These are phyloP conservation scores for Apostichopus leukothele DNA, from an alignment of 53 echinoderm and acorn worm genomes.

Conservation along the genomic window DNA sequence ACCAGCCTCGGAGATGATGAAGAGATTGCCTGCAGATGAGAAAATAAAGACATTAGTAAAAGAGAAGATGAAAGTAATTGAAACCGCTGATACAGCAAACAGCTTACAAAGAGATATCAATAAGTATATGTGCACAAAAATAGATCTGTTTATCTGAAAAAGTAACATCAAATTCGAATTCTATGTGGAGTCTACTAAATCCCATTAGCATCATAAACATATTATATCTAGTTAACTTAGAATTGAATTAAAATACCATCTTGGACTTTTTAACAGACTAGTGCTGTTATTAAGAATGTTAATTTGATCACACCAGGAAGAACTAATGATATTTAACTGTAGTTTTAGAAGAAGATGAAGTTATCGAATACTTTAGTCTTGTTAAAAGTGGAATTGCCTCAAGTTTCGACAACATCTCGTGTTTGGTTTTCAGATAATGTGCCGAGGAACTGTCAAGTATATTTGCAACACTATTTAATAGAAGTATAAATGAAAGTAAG, in stretches of 20 bases:
- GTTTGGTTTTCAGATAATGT: neutral
- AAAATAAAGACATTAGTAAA: neutral
- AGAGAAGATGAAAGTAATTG: too few relatives aligned
- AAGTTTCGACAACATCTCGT: neutral
- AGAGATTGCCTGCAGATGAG: neutral
- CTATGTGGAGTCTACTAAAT: neutral
- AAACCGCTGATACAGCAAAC: too few relatives aligned
- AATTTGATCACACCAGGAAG: neutral
- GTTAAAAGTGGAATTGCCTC: constrained; percentile 6
- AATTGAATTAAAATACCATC: neutral
- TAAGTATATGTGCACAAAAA: neutral
- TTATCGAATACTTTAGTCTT: neutral
- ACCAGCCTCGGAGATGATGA: neutral
- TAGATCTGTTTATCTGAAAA: neutral
- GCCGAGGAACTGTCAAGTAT: neutral
- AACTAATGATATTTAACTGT: neutral
- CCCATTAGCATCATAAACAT: neutral
- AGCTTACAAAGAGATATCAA: neutral
- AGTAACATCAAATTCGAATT: too few relatives aligned
- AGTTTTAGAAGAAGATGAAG: neutral
- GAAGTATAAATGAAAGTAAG: neutral
- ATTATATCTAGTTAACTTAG: neutral
- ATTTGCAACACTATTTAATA: neutral
- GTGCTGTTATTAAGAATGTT: neutral
- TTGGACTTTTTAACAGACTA: neutral